Percentiles rank a stretch among this genome's conserved stretches.
These are phyloP conservation scores for Eleginops maclovinus DNA, from an alignment of 2,113 vertebrate species.

Conservation along the genomic window DNA sequence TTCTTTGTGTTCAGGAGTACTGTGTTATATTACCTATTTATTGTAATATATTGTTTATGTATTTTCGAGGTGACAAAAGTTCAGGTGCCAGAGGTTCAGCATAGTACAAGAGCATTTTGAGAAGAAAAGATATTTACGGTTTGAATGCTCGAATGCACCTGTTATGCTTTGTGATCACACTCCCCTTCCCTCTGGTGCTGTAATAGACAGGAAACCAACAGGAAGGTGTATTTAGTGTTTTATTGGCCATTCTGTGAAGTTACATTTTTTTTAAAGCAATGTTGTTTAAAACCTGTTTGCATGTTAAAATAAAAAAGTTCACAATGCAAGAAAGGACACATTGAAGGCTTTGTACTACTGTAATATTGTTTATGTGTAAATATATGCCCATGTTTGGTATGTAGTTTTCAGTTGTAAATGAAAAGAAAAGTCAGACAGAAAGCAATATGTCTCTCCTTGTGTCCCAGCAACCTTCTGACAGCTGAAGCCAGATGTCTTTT, in stretches of 20 bases:
- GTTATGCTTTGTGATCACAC: slow-evolving; percentile 45
- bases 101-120: slow-evolving; percentile 25
- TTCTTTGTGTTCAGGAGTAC: slow-evolving; percentile 33
- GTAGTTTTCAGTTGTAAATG: slow-evolving; percentile 74
- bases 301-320: slow-evolving; percentile 65
- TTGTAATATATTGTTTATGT: slow-evolving; percentile 70
- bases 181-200: background rate
- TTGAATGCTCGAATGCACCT: slow-evolving; percentile 36
- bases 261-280: slow-evolving; percentile 41
- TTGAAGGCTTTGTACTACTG: slow-evolving; percentile 77
- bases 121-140: slow-evolving; percentile 16
- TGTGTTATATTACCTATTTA: slow-evolving; percentile 69
- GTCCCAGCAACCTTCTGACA: slow-evolving; percentile 44
- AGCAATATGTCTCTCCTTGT: slow-evolving; percentile 77
- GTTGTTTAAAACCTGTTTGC: slow-evolving; percentile 72
- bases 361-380: slow-evolving; percentile 81
- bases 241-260: slow-evolving; percentile 52
- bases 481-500: slow-evolving; percentile 75
- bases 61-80: slow-evolving; percentile 47
- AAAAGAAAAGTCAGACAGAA: slow-evolving; percentile 55
- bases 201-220: slow-evolving; percentile 25
- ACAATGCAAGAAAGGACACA: slow-evolving; percentile 62
- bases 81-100: slow-evolving; percentile 58
- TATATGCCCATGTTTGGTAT: slow-evolving; percentile 74
- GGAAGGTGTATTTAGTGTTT: slow-evolving; percentile 48